Evolutionary conservation across 2,113 vertebrate species (phyloP), one percentile per base, ranked within the genome.

Genomic region (Epinephelus lanceolatus): DNA sequence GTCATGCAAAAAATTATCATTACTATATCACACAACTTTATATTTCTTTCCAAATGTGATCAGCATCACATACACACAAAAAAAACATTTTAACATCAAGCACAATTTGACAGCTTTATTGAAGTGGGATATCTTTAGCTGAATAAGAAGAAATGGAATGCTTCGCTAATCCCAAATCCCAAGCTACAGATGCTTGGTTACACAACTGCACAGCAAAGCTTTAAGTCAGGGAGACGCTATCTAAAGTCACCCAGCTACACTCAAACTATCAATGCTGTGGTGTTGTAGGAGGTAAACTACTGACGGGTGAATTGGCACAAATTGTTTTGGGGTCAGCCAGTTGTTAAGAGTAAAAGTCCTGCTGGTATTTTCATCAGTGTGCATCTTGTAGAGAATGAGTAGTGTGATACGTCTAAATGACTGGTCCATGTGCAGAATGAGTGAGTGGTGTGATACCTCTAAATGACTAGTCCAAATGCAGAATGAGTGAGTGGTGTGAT

Each of bases 161-260:
- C 76, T 80, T 86, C 72, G 76, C 89, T 90, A 92, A 94, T 92
- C 90, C 80, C 37, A 83, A 83, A 89, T 86, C 85, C 82, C 49
- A 53, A 73, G 25, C 72, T 86, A 78, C 86, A 91, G 81, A 91
- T 86, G 88, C 76, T 76, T 78, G 81, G 87, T 90, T 90, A 87
- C 87, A 90, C 90, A 91, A 91, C 83, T 76, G 63, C 67, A 77
- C 56, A 60, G 53, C 69, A 80, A 76, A 69, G 61, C 30, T 78
- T 72, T 65, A 76, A 85, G 72, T 85, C 71, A 82, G 42, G 3
- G 33, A 80, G 74, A 59, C 14, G 40, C 57, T 17, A 49, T 76
- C 55, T 23, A 56, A 57, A 80, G 82, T 84, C 80, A 80, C 21
- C 13, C 49, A 53, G 61, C 63, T 51, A 60, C 56, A 73, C 11